These are phyloP conservation scores for Chionoecetes opilio DNA, from an alignment of 1,140 invertebrate species.

Conservation along the genomic window DNA sequence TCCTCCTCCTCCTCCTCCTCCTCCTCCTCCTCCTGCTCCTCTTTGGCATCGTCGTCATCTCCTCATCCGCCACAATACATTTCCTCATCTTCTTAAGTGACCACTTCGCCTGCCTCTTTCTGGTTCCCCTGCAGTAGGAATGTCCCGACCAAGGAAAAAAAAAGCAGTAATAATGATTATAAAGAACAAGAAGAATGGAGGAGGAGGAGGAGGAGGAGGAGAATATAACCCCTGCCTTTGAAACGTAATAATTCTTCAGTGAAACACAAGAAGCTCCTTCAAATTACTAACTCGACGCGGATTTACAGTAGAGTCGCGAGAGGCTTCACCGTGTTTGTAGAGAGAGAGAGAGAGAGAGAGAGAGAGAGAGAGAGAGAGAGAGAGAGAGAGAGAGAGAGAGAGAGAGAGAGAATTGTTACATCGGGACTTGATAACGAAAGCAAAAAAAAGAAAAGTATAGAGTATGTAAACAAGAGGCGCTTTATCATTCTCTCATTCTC, in stretches of 20 bases:
- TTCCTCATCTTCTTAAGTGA: neutral
- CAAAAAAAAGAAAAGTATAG: too few relatives aligned
- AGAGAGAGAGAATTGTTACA: neutral
- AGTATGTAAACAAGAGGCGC: too few relatives aligned
- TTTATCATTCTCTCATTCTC: too few relatives aligned
- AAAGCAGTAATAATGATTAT: conserved; percentile 24
- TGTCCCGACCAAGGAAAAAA: neutral
- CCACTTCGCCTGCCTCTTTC: neutral
- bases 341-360: conserved; percentile 27
- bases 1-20: neutral
- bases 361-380: conserved; percentile 24
- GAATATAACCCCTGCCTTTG: neutral
- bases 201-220: neutral
- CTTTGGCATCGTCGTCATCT: neutral
- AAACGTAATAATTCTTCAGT: neutral
- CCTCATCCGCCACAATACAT: neutral
- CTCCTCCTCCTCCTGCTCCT: neutral
- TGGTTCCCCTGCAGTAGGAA: neutral
- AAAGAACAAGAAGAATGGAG: conserved; percentile 6
- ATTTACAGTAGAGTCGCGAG: neutral
- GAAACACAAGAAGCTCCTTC: neutral
- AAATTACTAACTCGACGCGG: neutral
- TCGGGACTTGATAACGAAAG: too few relatives aligned
- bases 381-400: conserved; percentile 18
- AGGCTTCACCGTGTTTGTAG: neutral